Conservation (phyloP, 2,797 vertebrate genomes). For the Gouania willdenowi region DNA sequence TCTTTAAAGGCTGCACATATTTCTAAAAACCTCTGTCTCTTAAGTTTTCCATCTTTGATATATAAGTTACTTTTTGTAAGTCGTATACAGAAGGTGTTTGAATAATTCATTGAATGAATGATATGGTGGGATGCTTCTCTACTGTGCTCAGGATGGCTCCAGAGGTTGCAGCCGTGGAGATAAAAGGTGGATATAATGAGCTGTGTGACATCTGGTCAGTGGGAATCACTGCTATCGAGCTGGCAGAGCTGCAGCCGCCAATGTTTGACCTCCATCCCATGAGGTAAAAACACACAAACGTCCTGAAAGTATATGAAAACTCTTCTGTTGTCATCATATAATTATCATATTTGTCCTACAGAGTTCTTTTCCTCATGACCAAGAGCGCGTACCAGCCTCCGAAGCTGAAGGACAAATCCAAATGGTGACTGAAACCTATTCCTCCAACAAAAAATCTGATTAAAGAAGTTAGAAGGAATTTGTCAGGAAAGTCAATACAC, state of each 20-base stretch:
- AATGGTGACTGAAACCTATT: slow-evolving; percentile 79
- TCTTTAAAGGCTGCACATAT: no score
- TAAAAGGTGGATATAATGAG: slow-evolving; percentile 90
- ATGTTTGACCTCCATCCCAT: slow-evolving; percentile 88
- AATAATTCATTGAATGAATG: no score
- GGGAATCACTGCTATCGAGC: slow-evolving; percentile 89
- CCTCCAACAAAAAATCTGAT: no score
- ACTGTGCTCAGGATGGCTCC: slow-evolving; percentile 85
- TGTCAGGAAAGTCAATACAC: no score
- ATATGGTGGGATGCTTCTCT: no score
- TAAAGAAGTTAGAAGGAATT: no score
- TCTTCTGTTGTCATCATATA: no score
- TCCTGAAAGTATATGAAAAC: no score
- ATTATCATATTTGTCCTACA: slow-evolving; percentile 44
- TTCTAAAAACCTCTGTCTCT: no score
- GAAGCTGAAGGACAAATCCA: slow-evolving; percentile 86
- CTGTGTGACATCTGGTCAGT: slow-evolving; percentile 91
- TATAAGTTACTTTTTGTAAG: no score
- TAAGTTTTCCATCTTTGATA: no score
- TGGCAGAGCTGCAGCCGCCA: slow-evolving; percentile 86
- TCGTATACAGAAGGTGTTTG: no score
- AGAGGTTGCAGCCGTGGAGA: slow-evolving; percentile 88
- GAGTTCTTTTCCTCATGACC: slow-evolving; percentile 91
- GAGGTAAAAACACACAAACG: slow-evolving; percentile 62
- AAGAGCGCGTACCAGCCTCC: slow-evolving; percentile 93